Percentiles rank a stretch among this genome's conserved stretches.
Evolutionary conservation across 1,140 invertebrate genomes (phyloP).

Genomic region (Calycopis cecrops): DNA sequence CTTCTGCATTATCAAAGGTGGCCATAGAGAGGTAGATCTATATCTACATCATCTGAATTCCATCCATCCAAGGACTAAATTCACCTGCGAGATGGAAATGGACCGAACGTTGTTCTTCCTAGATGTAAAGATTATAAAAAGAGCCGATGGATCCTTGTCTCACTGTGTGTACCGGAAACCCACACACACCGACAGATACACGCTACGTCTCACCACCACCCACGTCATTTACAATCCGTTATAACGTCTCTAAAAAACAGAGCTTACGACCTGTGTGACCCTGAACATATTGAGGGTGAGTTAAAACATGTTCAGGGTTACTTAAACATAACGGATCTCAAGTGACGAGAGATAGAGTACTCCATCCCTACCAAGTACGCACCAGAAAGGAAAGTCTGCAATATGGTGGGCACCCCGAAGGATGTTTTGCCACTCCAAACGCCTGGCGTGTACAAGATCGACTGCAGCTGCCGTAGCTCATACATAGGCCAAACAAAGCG

Average conservation of each 20-base stretch:
- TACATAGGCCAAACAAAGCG: not conserved
- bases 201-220: not conserved
- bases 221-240: not conserved
- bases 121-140: not conserved
- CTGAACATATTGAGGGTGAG: too few species aligned
- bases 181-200: not conserved
- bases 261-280: too few species aligned
- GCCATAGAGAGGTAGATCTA: not conserved
- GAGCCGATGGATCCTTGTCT: not conserved
- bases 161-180: not conserved
- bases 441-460: not conserved
- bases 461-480: not conserved
- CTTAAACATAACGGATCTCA: not conserved
- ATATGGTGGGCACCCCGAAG: too few species aligned
- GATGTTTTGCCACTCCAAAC: too few species aligned
- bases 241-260: too few species aligned
- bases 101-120: not conserved
- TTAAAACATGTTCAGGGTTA: not conserved
- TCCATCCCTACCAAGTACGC: not conserved
- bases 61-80: not conserved
- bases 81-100: not conserved
- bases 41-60: slow-evolving; percentile 4
- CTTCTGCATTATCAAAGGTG: slow-evolving; percentile 2
- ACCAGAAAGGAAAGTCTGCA: too few species aligned
- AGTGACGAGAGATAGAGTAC: not conserved